Conservation (phyloP, 2,888 invertebrate species). For the Ochlodes sylvanus region DNA sequence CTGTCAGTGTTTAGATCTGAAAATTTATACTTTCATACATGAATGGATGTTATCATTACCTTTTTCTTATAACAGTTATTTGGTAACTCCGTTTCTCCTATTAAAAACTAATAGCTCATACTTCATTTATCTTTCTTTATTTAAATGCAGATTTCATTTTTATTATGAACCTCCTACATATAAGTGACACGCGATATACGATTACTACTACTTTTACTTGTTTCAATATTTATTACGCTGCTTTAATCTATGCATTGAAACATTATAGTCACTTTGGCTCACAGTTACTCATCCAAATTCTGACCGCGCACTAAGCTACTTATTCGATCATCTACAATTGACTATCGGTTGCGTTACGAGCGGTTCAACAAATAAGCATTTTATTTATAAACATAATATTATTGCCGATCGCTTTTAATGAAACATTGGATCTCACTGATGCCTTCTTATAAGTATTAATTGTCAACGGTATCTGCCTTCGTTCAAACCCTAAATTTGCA, state of each 20-base stretch:
- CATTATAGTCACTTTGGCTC: no score
- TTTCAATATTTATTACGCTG: neutral
- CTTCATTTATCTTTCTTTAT: neutral
- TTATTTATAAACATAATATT: no score
- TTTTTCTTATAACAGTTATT: neutral
- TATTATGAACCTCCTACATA: neutral
- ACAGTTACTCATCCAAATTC: no score
- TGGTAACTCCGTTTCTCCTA: constrained; percentile 9
- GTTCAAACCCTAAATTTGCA: neutral
- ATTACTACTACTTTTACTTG: neutral
- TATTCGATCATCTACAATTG: no score
- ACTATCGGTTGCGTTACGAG: no score
- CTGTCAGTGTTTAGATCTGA: constrained; percentile 1
- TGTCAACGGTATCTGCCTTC: no score
- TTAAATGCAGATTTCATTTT: neutral
- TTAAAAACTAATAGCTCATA: neutral
- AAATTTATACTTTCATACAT: constrained; percentile 16
- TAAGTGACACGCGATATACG: neutral
- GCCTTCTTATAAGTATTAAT: no score
- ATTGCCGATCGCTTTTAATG: no score
- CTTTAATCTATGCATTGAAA: no score
- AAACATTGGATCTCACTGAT: no score
- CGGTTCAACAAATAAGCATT: no score
- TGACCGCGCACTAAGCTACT: no score
- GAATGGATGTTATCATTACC: constrained; percentile 6